A percentile compares a stretch with the other conserved stretches of the same genome.
These are phyloP conservation scores for Anas platyrhynchos DNA, from an alignment of 2,113 vertebrate species.

Conservation along the genomic window DNA sequence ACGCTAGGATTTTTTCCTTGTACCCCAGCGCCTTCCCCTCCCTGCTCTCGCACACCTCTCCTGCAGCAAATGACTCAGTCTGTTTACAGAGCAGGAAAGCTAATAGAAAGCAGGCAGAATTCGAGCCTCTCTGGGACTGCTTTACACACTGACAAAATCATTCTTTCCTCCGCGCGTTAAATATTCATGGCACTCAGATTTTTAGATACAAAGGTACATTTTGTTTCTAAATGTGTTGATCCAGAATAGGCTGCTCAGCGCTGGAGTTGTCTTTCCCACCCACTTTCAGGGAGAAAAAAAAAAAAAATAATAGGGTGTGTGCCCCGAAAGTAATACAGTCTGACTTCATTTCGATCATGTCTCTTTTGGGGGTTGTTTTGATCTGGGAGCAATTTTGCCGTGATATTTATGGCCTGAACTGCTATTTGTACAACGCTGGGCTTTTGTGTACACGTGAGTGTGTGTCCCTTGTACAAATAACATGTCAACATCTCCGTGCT, in stretches of 20 bases:
- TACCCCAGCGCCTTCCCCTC: background rate
- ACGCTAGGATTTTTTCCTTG: background rate
- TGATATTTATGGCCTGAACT: conserved; percentile 59
- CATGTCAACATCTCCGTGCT: background rate
- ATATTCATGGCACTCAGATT: conserved; percentile 79
- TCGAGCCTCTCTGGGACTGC: conserved; percentile 75
- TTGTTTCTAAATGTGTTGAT: conserved; percentile 79
- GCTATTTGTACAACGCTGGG: conserved; percentile 44
- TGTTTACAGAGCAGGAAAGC: conserved; percentile 79
- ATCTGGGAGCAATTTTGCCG: conserved; percentile 51
- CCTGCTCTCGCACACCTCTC: conserved; percentile 47
- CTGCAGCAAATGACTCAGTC: conserved; percentile 70
- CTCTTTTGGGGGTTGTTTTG: conserved; percentile 61
- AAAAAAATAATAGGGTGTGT: background rate
- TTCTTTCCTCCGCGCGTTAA: conserved; percentile 76
- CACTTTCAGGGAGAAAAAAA: background rate
- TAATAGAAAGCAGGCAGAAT: conserved; percentile 79
- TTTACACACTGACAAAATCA: conserved; percentile 79
- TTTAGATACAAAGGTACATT: conserved; percentile 82
- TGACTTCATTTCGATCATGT: conserved; percentile 20
- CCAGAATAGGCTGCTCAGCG: conserved; percentile 50
- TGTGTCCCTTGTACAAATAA: conserved; percentile 50
- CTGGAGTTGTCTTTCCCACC: conserved; percentile 50
- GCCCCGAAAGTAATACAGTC: background rate
- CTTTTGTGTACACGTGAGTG: conserved; percentile 41